Evolutionary conservation across 2,888 invertebrate genomes (phyloP), one percentile per base, ranked within the genome.

Genomic region (Arge pagana): DNA sequence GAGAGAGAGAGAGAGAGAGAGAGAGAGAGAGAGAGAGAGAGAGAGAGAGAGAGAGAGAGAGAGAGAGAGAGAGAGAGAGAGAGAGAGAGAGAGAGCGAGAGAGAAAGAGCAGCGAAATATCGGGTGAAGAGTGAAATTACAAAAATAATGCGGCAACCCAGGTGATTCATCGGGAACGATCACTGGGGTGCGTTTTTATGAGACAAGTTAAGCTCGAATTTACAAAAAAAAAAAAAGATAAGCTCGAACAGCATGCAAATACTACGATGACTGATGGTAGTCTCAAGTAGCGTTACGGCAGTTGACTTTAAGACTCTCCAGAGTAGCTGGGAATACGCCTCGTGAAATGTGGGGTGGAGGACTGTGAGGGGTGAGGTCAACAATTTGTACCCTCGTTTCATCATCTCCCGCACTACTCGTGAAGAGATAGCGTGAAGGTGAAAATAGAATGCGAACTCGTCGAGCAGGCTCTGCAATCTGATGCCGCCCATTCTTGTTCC

Each of bases 71-170:
- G 28, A 41, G 15, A 8, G 18, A 23, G 11, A n/a, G 11, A 39
- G n/a, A n/a, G 24, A 36, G 28, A 26, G 36, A 11, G 4, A 23
- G 48, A n/a, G 30, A 23, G 48, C 33, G 15, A 10, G 28, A 16
- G 37, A 33, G 42, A 45, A 24, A 41, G n/a, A n/a, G n/a, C n/a
- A n/a, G n/a, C n/a, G n/a, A n/a, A n/a, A n/a, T n/a, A n/a, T 31
- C 23, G 40, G 48, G n/a, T 16, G 33, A 39, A 39, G 49, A 52
- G 48, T 52, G 59, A 56, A 58, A 63, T 66, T 62, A 63, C 63
- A 63, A 57, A 61, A n/a, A n/a, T n/a, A n/a, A n/a, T n/a, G n/a
- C n/a, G n/a, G n/a, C n/a, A n/a, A n/a, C n/a, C n/a, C n/a, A n/a
- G n/a, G n/a, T n/a, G n/a, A n/a, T n/a, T n/a, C n/a, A n/a, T n/a